phyloP scores from a whole-genome alignment of 2,888 invertebrate species.

The Horisme vitalbata region DNA sequence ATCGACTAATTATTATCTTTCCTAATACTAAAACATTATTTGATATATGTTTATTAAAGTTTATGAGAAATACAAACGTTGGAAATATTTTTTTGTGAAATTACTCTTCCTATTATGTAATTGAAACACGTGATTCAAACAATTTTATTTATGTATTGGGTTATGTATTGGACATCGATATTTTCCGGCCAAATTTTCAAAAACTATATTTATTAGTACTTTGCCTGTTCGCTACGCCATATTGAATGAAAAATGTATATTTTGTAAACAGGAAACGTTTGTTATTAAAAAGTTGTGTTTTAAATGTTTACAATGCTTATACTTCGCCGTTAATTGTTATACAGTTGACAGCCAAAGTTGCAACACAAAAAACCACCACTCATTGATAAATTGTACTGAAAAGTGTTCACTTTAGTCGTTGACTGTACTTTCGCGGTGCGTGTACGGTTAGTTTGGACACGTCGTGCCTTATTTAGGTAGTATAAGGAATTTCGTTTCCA shows the following conservation, averaged over 20 bases:
- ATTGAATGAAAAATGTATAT: slow-evolving; percentile 43
- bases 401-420: slow-evolving; percentile 21
- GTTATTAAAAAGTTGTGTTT: slow-evolving; percentile 38
- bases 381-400: slow-evolving; percentile 21
- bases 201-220: slow-evolving; percentile 31
- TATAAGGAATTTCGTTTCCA: slow-evolving; percentile 79
- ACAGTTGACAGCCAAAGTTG: slow-evolving; percentile 19
- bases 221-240: slow-evolving; percentile 10
- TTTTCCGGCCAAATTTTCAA: slow-evolving; percentile 53
- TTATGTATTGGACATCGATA: slow-evolving; percentile 42
- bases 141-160: too few species aligned
- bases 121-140: too few species aligned
- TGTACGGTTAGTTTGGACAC: slow-evolving; percentile 59
- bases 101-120: too few species aligned
- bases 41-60: slow-evolving; percentile 1
- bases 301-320: slow-evolving; percentile 21
- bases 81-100: too few species aligned
- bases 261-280: slow-evolving; percentile 48
- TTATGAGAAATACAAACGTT: too few species aligned
- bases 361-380: slow-evolving; percentile 11
- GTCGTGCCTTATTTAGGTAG: slow-evolving; percentile 80
- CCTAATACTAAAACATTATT: neutral
- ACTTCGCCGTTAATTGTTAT: slow-evolving; percentile 17
- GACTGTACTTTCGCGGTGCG: slow-evolving; percentile 24
- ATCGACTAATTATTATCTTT: slow-evolving; percentile 3